Evolutionary conservation across 2,888 invertebrate genomes (phyloP).

Genomic region (Spisula solida): DNA sequence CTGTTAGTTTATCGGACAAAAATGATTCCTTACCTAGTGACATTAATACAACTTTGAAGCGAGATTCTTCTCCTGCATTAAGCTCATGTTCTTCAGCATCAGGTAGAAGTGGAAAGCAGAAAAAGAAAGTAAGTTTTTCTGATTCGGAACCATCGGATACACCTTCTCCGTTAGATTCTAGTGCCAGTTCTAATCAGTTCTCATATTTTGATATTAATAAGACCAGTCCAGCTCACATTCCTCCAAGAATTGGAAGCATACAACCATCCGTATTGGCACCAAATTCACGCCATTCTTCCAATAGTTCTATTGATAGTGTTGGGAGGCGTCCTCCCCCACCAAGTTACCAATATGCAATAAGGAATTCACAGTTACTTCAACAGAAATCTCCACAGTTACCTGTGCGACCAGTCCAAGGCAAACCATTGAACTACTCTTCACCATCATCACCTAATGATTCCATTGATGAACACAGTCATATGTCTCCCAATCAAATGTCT

Average conservation of each 20-base stretch:
- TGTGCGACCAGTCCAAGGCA: not conserved
- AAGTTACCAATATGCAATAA: conserved; percentile 68
- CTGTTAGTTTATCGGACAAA: conserved; percentile 58
- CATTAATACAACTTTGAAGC: conserved; percentile 47
- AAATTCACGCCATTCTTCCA: conserved; percentile 54
- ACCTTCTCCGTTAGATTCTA: conserved; percentile 67
- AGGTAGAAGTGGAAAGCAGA: conserved; percentile 68
- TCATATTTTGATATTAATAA: conserved; percentile 66
- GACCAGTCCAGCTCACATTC: conserved; percentile 33
- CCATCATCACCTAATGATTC: conserved; percentile 61
- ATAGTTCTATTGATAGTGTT: conserved; percentile 62
- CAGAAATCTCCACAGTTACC: conserved; percentile 21
- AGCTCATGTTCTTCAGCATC: conserved; percentile 71
- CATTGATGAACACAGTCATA: conserved; percentile 52
- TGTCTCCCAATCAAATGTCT: conserved; percentile 37
- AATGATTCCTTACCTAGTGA: conserved; percentile 37
- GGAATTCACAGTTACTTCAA: conserved; percentile 54
- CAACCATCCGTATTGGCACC: conserved; percentile 43
- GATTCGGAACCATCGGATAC: conserved; percentile 77
- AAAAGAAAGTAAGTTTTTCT: conserved; percentile 80
- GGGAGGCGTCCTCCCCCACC: conserved; percentile 64
- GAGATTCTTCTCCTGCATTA: conserved; percentile 69
- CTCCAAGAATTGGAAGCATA: conserved; percentile 28
- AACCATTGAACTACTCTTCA: conserved; percentile 47
- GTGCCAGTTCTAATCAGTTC: conserved; percentile 63